phyloP scores from a whole-genome alignment of 1,140 invertebrate genomes.

The Camponotus floridanus region DNA sequence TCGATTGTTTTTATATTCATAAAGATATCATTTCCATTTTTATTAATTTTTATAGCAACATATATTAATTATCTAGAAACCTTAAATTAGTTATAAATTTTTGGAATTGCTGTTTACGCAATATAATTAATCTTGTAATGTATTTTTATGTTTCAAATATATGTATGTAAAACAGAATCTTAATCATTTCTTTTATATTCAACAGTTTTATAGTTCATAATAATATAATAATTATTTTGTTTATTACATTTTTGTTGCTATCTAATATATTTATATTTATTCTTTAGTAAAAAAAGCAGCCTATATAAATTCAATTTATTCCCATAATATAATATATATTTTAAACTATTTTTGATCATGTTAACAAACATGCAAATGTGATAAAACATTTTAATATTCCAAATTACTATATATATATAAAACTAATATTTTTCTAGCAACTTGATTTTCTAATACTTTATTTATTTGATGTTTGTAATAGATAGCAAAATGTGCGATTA shows the following conservation, averaged over 20 bases:
- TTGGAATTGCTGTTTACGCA: not conserved
- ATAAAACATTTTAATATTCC: not conserved
- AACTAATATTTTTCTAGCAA: conserved; percentile 6
- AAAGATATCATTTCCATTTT: conserved; percentile 14
- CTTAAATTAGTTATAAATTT: not conserved
- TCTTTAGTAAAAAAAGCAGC: not conserved
- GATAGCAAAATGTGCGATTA: conserved; percentile 96
- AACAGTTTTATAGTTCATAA: not conserved
- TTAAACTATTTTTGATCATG: conserved; percentile 31
- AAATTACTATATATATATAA: conserved; percentile 8
- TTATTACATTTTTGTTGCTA: not conserved
- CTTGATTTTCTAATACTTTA: conserved; percentile 13
- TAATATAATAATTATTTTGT: conserved; percentile 7
- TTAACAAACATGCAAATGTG: conserved; percentile 36
- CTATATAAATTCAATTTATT: conserved; percentile 48
- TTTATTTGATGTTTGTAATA: conserved; percentile 82
- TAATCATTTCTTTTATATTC: not conserved
- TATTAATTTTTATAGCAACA: conserved; percentile 1
- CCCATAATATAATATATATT: not conserved
- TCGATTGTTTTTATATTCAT: conserved; percentile 63
- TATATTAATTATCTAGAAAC: not conserved
- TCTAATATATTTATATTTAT: not conserved
- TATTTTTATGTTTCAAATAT: not conserved
- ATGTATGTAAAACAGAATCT: not conserved
- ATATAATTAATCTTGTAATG: not conserved